Conservation (phyloP, 2,797 vertebrate genomes). For the Epinephelus coioides region DNA sequence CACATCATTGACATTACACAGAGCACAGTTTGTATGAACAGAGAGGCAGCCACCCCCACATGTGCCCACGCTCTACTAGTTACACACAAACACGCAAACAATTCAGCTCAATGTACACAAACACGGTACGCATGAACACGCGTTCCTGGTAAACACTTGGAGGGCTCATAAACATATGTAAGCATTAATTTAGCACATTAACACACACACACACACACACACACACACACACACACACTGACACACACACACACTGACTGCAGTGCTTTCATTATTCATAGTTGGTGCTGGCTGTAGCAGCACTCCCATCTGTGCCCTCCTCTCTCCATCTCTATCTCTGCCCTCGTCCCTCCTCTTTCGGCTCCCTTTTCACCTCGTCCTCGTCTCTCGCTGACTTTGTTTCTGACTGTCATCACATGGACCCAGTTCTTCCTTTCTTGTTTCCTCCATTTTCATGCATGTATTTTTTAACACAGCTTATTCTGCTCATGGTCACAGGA, state of each 20-base stretch:
- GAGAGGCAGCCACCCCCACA: neutral
- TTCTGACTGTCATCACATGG: neutral
- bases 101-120: conserved; percentile 27
- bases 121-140: conserved; percentile 12
- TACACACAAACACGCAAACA: conserved; percentile 10
- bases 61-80: conserved; percentile 15
- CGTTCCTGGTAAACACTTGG: conserved; percentile 22
- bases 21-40: conserved; percentile 28
- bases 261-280: conserved; percentile 58
- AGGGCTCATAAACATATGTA: conserved; percentile 28
- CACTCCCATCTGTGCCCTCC: conserved; percentile 47
- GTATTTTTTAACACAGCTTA: neutral
- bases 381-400: neutral
- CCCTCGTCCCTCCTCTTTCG: neutral
- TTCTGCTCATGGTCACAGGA: neutral
- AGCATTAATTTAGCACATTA: conserved; percentile 28
- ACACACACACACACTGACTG: neutral
- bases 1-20: conserved; percentile 25
- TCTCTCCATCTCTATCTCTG: conserved; percentile 33
- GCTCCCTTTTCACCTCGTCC: neutral
- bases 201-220: conserved; percentile 15
- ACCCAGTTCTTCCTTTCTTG: neutral
- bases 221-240: neutral
- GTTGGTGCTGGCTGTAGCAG: conserved; percentile 26
- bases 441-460: neutral